phyloP scores from a whole-genome alignment of 2,797 vertebrate genomes.

The Gadopsis marmoratus region DNA sequence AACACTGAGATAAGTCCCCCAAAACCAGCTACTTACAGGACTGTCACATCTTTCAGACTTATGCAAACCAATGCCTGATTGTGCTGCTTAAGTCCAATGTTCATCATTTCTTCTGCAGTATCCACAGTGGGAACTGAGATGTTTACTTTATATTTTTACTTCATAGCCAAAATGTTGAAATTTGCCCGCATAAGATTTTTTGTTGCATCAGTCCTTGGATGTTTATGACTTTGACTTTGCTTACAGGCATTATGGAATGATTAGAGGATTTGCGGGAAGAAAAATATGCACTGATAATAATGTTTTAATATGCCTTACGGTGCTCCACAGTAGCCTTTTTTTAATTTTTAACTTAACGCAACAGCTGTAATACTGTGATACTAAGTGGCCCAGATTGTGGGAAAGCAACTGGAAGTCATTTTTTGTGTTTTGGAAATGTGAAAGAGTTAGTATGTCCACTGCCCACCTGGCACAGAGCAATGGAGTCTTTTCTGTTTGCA shows the following conservation, averaged over 20 bases:
- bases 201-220: conserved; percentile 43
- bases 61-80: conserved; percentile 6
- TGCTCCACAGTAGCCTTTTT: conserved; percentile 16
- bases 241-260: conserved; percentile 46
- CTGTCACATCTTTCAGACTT: background rate
- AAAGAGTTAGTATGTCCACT: conserved; percentile 1
- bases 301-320: conserved; percentile 25
- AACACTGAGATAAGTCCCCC: background rate
- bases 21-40: background rate
- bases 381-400: background rate
- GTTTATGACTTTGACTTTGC: conserved; percentile 60
- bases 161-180: conserved; percentile 36
- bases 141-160: conserved; percentile 29
- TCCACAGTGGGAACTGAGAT: conserved; percentile 19
- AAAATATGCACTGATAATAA: conserved; percentile 37
- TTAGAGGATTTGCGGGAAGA: conserved; percentile 31
- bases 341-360: conserved; percentile 26
- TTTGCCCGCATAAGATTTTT: conserved; percentile 37
- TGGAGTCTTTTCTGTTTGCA: background rate
- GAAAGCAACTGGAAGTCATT: background rate
- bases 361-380: conserved; percentile 21
- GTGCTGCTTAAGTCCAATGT: conserved; percentile 26
- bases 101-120: conserved; percentile 33
- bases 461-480: background rate
- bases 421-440: conserved; percentile 15